Evolutionary conservation across 2,888 invertebrate species (phyloP).

Genomic region (Crocallis elinguaria): DNA sequence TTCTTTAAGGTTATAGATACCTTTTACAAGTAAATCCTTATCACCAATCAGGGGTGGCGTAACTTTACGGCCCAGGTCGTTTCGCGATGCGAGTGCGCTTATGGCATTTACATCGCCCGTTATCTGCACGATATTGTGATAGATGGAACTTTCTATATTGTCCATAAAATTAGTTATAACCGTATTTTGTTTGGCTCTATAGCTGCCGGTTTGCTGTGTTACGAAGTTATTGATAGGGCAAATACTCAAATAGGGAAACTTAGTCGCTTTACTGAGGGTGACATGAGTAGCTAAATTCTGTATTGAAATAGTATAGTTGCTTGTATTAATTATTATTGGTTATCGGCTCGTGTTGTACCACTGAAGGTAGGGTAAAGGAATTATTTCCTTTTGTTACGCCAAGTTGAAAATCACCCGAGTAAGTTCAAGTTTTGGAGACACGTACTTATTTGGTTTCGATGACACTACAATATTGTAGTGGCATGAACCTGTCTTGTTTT

Average conservation of each 20-base stretch:
- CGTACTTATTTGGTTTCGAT: too few species aligned
- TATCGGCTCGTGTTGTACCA: too few species aligned
- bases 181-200: conserved; percentile 25
- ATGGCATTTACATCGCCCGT: conserved; percentile 39
- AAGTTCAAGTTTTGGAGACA: too few species aligned
- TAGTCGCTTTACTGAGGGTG: conserved; percentile 4
- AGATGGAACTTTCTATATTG: conserved; percentile 36
- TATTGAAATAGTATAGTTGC: not conserved
- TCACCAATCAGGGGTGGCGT: conserved; percentile 45
- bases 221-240: conserved; percentile 10
- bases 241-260: conserved; percentile 14
- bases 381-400: too few species aligned
- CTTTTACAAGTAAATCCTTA: conserved; percentile 51
- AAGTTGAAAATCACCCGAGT: too few species aligned
- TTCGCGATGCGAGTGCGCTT: conserved; percentile 33
- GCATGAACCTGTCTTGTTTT: too few species aligned
- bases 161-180: conserved; percentile 34
- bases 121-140: conserved; percentile 45
- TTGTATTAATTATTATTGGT: too few species aligned
- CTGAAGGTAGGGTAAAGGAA: too few species aligned
- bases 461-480: too few species aligned
- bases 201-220: conserved; percentile 8
- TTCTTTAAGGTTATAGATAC: conserved; percentile 4
- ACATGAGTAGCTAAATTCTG: not conserved
- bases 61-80: conserved; percentile 42